These are phyloP conservation scores for Simalia tracyae DNA, from an alignment of 2,797 vertebrate genomes.

Conservation along the genomic window DNA sequence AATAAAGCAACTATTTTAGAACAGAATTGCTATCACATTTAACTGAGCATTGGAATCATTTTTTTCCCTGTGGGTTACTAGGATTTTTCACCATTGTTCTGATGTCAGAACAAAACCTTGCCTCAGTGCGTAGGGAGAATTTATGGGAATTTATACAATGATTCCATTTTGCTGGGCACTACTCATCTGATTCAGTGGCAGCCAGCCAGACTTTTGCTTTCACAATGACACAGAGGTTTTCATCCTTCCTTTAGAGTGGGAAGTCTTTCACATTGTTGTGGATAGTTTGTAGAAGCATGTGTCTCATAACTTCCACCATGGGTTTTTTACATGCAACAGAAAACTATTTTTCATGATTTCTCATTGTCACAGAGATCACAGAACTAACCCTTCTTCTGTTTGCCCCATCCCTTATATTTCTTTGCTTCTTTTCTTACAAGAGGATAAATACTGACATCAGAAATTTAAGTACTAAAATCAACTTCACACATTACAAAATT, in stretches of 20 bases:
- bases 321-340: slow-evolving; percentile 33
- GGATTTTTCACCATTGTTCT: slow-evolving; percentile 55
- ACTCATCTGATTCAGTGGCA: slow-evolving; percentile 66
- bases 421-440: neutral
- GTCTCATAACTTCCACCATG: slow-evolving; percentile 8
- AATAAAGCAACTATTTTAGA: neutral
- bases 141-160: slow-evolving; percentile 68
- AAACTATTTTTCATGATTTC: slow-evolving; percentile 12
- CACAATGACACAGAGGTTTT: slow-evolving; percentile 65
- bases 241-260: slow-evolving; percentile 59
- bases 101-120: slow-evolving; percentile 56
- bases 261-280: slow-evolving; percentile 51
- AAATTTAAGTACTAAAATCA: neutral
- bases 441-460: neutral
- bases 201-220: slow-evolving; percentile 61
- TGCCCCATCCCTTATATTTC: neutral
- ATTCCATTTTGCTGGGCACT: slow-evolving; percentile 56
- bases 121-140: slow-evolving; percentile 60
- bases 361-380: slow-evolving; percentile 31
- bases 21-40: slow-evolving; percentile 43
- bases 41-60: slow-evolving; percentile 39
- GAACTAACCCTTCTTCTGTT: slow-evolving; percentile 17
- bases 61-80: slow-evolving; percentile 4
- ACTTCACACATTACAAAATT: neutral
- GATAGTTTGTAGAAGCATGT: slow-evolving; percentile 34